These are phyloP conservation scores for Drosophila fuyamai DNA, from an alignment of 1,140 invertebrate species.

Conservation along the genomic window DNA sequence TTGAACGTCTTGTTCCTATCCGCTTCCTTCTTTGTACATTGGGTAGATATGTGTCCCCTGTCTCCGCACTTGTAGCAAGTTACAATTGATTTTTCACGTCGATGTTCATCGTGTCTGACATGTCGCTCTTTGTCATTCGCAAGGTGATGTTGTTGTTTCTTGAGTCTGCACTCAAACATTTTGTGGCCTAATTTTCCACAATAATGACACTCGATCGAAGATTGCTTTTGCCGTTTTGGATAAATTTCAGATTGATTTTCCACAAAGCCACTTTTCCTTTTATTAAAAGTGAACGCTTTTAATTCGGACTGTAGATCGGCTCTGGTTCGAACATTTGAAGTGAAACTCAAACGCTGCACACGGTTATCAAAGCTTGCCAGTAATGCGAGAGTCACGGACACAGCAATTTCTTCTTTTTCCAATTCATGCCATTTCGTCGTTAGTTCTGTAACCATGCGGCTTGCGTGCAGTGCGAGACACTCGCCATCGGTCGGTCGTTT, in stretches of 20 bases:
- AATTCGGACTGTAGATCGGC: slow-evolving; percentile 13
- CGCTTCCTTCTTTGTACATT: slow-evolving; percentile 29
- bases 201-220: slow-evolving; percentile 24
- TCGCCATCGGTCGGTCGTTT: too few species aligned
- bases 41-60: slow-evolving; percentile 22
- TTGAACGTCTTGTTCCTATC: slow-evolving; percentile 27
- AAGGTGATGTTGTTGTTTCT: slow-evolving; percentile 13
- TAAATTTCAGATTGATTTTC: slow-evolving; percentile 24
- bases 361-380: slow-evolving; percentile 34
- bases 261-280: slow-evolving; percentile 25
- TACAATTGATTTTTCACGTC: slow-evolving; percentile 9
- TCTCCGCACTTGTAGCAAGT: slow-evolving; percentile 1
- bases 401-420: slow-evolving; percentile 32
- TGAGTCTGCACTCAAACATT: slow-evolving; percentile 24
- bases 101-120: neutral
- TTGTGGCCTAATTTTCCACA: slow-evolving; percentile 30
- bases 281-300: slow-evolving; percentile 23
- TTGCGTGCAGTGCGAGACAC: neutral
- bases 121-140: neutral
- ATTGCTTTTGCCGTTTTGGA: slow-evolving; percentile 27
- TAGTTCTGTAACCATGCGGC: slow-evolving; percentile 23
- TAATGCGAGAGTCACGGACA: slow-evolving; percentile 26
- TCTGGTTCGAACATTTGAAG: slow-evolving; percentile 19
- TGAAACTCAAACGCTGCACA: slow-evolving; percentile 35
- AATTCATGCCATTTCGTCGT: slow-evolving; percentile 27